Evolutionary conservation across 2,888 invertebrate species (phyloP), one percentile per base, ranked within the genome.

Genomic region (Xanthostigma xanthostigma): DNA sequence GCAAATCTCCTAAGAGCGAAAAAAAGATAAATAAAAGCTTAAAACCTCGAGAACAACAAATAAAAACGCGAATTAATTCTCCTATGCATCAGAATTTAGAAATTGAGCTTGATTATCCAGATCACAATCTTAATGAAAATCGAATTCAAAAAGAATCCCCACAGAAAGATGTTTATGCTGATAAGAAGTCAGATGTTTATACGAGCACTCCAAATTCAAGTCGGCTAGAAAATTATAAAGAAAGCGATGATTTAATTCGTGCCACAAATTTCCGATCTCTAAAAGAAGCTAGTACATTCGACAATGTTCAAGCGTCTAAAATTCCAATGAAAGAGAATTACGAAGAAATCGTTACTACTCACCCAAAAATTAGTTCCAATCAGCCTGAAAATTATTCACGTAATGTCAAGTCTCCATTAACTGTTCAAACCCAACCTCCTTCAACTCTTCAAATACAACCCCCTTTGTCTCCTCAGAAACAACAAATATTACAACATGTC

Each of bases 401-500:
- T 27, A 27, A 27, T 27, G 6, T 27, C 27, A 27, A 27, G 27
- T 3, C 27, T 27, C 27, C 27, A 6, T 6, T 27, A 27, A 6
- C 27, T 27, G 27, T 27, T 27, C 41, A 41, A 13, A 14, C 14
- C 38, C 38, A 38, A 41, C 41, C 12, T 41, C 13, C 10, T 41
- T 27, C 13, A 41, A 41, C n/a, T 41, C 8, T 27, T 41, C 12
- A 10, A 12, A 41, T 14, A 41, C 41, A 44, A 47, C 42, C 53
- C 55, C 37, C 58, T 56, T 45, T 36, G 35, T 64, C 64, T 3
- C 64, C 64, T 6, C 59, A 62, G 3, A 64, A 63, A 14, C 55
- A 54, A 12, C 57, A 64, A 49, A 64, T 62, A 4, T 57, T 64
- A 51, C 64, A 64, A 41, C 59, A 63, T 17, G 50, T 64, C 13